Conservation (phyloP, 2,113 vertebrate genomes). For the Phyllopteryx taeniolatus region DNA sequence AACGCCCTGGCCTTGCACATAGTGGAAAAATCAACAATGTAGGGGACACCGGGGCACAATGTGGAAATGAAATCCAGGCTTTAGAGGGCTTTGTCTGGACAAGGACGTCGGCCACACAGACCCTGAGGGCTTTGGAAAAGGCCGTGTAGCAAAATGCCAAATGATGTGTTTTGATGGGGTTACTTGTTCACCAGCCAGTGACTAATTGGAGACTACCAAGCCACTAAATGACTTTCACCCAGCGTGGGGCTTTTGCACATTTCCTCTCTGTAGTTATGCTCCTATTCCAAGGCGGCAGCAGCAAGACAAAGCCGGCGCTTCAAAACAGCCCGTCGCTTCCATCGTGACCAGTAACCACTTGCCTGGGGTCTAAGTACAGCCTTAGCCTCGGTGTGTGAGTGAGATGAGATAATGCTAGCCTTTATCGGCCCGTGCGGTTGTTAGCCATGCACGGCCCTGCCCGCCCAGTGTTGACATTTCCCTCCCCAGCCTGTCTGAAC, state of each 20-base stretch:
- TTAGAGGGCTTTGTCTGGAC: conserved; percentile 67
- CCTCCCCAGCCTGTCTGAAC: conserved; percentile 61
- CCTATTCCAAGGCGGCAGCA: not conserved
- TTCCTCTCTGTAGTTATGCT: conserved; percentile 10
- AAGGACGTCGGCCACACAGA: conserved; percentile 56
- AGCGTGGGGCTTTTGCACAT: conserved; percentile 24
- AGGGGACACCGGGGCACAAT: conserved; percentile 62
- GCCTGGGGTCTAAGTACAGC: conserved; percentile 39
- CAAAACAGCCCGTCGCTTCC: conserved; percentile 17
- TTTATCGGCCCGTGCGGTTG: conserved; percentile 51
- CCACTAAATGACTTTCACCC: conserved; percentile 37
- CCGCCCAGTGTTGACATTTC: conserved; percentile 62
- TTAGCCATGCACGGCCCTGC: conserved; percentile 44
- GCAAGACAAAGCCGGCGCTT: conserved; percentile 13
- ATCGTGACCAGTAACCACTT: conserved; percentile 53
- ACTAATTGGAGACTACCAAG: conserved; percentile 55
- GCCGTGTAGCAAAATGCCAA: conserved; percentile 61
- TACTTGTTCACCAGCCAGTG: conserved; percentile 63
- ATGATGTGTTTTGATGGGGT: conserved; percentile 69
- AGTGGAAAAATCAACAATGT: conserved; percentile 70
- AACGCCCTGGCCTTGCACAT: conserved; percentile 68
- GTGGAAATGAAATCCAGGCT: conserved; percentile 63
- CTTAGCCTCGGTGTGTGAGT: conserved; percentile 26
- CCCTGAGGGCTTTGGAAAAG: conserved; percentile 62
- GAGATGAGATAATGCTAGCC: conserved; percentile 63